A percentile compares a stretch with the other conserved stretches of the same genome.
Conservation (phyloP, 2,113 vertebrate species). For the Hypanus sabinus region DNA sequence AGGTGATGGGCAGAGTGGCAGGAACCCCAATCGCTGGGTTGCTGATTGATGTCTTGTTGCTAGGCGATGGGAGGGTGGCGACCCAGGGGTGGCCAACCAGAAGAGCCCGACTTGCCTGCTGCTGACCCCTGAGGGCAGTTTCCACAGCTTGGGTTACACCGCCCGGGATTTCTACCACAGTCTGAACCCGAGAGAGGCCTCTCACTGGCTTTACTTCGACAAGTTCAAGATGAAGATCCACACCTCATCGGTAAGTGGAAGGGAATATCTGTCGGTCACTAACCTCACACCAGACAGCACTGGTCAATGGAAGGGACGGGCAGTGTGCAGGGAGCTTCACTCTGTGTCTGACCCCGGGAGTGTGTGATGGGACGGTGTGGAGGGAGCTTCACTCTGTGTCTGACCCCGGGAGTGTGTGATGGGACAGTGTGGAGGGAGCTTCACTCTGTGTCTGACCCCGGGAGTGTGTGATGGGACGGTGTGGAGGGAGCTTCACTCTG, state of each 20-base stretch:
- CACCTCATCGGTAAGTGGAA: constrained; percentile 48
- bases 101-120: constrained; percentile 92
- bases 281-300: too few species aligned
- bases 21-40: not conserved
- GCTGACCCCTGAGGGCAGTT: constrained; percentile 77
- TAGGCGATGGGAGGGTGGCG: constrained; percentile 94
- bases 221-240: constrained; percentile 99
- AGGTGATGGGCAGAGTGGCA: too few species aligned
- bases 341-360: not conserved
- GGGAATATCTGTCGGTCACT: too few species aligned
- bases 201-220: constrained; percentile 90
- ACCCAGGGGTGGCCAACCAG: constrained; percentile 91
- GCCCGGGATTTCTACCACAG: constrained; percentile 89
- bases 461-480: too few species aligned
- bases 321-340: not conserved
- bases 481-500: too few species aligned
- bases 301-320: too few species aligned
- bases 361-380: too few species aligned
- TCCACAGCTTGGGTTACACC: constrained; percentile 91
- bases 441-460: too few species aligned
- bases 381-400: too few species aligned
- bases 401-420: too few species aligned
- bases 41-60: not conserved
- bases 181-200: constrained; percentile 84
- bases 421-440: too few species aligned